Conservation (phyloP, 2,888 invertebrate genomes). For the Drosophila picticornis region DNA sequence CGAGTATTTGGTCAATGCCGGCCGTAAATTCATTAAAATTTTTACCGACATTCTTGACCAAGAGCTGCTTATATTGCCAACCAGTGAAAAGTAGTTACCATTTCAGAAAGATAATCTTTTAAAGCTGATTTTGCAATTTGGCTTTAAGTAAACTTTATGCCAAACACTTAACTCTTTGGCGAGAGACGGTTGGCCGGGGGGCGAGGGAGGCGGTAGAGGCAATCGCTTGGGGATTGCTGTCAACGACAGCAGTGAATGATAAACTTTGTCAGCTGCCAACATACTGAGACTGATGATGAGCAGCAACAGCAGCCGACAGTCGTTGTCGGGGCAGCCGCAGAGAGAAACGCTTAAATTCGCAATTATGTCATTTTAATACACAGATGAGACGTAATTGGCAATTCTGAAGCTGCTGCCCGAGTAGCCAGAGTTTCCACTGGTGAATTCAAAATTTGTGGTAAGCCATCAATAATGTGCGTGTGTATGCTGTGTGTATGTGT, state of each 20-base stretch:
- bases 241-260: conserved; percentile 38
- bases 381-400: conserved; percentile 63
- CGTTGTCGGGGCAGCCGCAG: conserved; percentile 35
- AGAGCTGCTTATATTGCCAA: not conserved
- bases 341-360: conserved; percentile 58
- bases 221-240: conserved; percentile 10
- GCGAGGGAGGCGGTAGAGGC: not conserved
- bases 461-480: conserved; percentile 46
- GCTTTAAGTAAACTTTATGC: conserved; percentile 43
- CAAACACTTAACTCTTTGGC: conserved; percentile 49
- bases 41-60: conserved; percentile 25
- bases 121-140: conserved; percentile 46
- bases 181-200: conserved; percentile 1
- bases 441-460: conserved; percentile 44
- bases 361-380: conserved; percentile 78
- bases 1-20: not conserved
- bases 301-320: conserved; percentile 5
- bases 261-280: conserved; percentile 54
- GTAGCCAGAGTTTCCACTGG: conserved; percentile 15
- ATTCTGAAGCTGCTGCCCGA: conserved; percentile 38
- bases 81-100: not conserved
- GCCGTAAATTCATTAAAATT: conserved; percentile 4
- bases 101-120: conserved; percentile 44
- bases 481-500: not conserved
- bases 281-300: conserved; percentile 37